Evolutionary conservation across 1,140 invertebrate species (phyloP), one percentile per base, ranked within the genome.

Genomic region (Trichogramma pretiosum): DNA sequence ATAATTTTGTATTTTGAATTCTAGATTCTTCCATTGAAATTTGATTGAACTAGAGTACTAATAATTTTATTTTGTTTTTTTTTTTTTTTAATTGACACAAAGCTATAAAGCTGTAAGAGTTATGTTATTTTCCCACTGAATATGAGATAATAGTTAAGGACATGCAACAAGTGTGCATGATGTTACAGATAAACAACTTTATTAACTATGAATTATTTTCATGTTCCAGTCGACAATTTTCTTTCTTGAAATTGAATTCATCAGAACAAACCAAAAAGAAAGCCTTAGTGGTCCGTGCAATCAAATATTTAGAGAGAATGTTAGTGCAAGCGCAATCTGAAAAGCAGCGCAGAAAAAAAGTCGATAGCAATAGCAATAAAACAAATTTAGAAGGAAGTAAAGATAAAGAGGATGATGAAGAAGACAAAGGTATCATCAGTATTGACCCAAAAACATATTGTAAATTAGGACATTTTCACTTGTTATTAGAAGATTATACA

Each of bases 401-500:
- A 61, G 70, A 73, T 52, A 71, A 72, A 56, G 57, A 65, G 32
- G 47, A 37, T 57, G 73, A 77, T 51, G 72, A 73, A 48, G 73
- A 77, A 13, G 71, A 67, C 21, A 62, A 70, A 34, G 80, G 82
- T 57, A 80, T 80, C 40, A 85, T 86, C 42, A 82, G 80, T 56
- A 86, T 93, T 42, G 87, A 93, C 70, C 83, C 88, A 0, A 88
- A 89, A 65, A 90, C 90, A 10, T 94, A 88, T 64, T 93, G 90
- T 59, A 93, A 93, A 73, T 70, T 97, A 21, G 93, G 93, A 2
- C 92, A 97, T 75, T 89, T 94, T 62, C 88, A 94, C 73, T 76
- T 96, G 5, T 72, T 96, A 1, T 70, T 94, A 4, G 89, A 91
- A 73, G 86, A 95, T 65, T 93, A 88, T 74, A 75, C 80, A 21